Conservation (phyloP, 2,797 vertebrate genomes). For the Chaunax sp. region DNA sequence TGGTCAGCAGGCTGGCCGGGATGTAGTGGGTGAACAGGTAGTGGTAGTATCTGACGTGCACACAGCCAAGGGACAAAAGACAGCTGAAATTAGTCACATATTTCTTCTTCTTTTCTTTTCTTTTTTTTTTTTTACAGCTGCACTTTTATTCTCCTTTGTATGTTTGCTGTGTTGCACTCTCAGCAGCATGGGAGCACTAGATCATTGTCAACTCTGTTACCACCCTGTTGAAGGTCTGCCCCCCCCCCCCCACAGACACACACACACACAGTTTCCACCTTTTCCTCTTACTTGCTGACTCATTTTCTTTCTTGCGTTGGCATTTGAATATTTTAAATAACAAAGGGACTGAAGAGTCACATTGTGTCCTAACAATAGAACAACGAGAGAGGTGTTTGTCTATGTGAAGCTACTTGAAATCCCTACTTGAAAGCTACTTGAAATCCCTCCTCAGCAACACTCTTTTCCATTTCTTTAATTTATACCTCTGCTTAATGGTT, state of each 20-base stretch:
- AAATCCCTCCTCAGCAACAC: constrained; percentile 47
- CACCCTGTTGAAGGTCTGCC: constrained; percentile 56
- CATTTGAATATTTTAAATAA: constrained; percentile 57
- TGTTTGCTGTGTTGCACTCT: constrained; percentile 45
- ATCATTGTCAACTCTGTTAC: constrained; percentile 62
- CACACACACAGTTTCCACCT: constrained; percentile 22
- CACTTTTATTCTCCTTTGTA: constrained; percentile 6
- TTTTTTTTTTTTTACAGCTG: constrained; percentile 12
- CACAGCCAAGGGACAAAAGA: background rate
- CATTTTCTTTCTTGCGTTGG: constrained; percentile 19
- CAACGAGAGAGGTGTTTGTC: constrained; percentile 63
- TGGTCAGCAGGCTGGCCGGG: constrained; percentile 81
- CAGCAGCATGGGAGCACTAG: constrained; percentile 56
- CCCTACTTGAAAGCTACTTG: constrained; percentile 58
- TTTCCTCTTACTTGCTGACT: constrained; percentile 24
- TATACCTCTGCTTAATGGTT: constrained; percentile 52
- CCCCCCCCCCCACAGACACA: background rate
- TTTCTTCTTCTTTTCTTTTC: background rate
- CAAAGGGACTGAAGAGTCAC: constrained; percentile 52
- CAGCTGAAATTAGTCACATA: background rate
- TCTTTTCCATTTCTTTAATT: constrained; percentile 45
- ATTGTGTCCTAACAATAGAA: constrained; percentile 47
- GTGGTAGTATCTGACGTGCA: constrained; percentile 89
- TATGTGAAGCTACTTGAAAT: constrained; percentile 56
- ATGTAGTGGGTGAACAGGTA: constrained; percentile 88